Conservation (phyloP, 35 echinoderm and acorn worm species). For the Ophiothrix spiculata region DNA sequence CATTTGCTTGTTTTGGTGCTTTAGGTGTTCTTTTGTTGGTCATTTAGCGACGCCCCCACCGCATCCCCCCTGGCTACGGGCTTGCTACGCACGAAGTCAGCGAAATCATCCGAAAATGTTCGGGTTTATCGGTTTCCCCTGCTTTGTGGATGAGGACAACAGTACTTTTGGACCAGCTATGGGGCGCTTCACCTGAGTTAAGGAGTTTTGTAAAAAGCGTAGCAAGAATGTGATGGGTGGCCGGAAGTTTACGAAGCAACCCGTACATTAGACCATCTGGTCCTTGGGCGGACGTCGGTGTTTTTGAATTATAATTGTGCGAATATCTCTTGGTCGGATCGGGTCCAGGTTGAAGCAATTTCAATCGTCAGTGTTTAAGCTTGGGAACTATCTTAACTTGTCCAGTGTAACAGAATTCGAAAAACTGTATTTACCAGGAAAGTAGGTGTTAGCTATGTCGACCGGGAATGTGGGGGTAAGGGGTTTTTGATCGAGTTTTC, state of each 20-base stretch:
- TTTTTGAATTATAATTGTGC: constrained; percentile 18
- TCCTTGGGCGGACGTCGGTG: constrained; percentile 15
- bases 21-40: too few relatives aligned
- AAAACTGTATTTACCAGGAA: neutral
- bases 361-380: neutral
- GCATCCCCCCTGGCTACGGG: too few relatives aligned
- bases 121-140: neutral
- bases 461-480: constrained; percentile 6
- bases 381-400: constrained; percentile 9
- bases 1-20: too few relatives aligned
- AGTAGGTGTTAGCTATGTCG: neutral
- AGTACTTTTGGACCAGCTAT: constrained; percentile 1
- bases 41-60: too few relatives aligned
- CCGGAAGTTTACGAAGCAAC: constrained; percentile 24
- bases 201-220: constrained; percentile 36
- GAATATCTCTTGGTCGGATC: constrained; percentile 33
- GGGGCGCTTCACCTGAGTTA: neutral
- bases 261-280: constrained; percentile 46
- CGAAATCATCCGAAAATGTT: constrained; percentile 28
- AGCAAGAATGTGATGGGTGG: constrained; percentile 23
- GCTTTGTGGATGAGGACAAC: constrained; percentile 27
- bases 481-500: constrained; percentile 19
- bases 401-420: constrained; percentile 3
- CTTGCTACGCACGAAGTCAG: constrained; percentile 22
- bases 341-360: constrained; percentile 21